A percentile compares a stretch with the other conserved stretches of the same genome.
Conservation (phyloP, 2,797 vertebrate genomes). For the Scarus forsteni region DNA sequence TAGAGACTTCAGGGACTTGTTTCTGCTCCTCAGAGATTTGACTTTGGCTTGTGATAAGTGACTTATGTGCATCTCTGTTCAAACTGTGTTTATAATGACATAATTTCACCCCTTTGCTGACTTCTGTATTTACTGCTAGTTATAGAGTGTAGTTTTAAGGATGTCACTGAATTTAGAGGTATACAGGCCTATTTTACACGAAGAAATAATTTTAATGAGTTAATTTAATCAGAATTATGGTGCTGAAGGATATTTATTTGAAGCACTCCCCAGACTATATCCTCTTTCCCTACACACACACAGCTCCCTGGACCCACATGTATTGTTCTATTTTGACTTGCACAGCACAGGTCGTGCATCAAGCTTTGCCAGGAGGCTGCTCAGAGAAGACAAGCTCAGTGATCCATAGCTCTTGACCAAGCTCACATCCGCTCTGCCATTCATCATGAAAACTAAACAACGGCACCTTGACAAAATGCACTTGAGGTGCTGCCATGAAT, state of each 20-base stretch:
- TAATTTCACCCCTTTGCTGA: no score
- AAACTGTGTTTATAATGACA: no score
- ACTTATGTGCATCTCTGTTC: no score
- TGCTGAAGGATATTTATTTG: background rate
- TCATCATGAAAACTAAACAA: conserved; percentile 54
- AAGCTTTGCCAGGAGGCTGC: conserved; percentile 45
- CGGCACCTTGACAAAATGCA: conserved; percentile 44
- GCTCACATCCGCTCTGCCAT: conserved; percentile 42
- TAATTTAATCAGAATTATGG: conserved; percentile 8
- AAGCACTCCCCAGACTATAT: conserved; percentile 2
- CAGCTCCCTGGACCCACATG: background rate
- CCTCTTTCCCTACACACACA: background rate
- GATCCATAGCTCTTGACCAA: conserved; percentile 62
- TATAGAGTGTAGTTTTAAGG: no score
- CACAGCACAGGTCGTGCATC: conserved; percentile 48
- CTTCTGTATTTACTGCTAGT: no score
- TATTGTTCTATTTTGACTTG: conserved; percentile 44
- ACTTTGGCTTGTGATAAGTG: no score
- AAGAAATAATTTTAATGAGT: background rate
- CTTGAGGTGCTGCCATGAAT: conserved; percentile 36
- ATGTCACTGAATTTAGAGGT: no score
- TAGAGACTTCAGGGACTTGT: no score
- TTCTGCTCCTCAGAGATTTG: no score
- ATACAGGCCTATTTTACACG: no score
- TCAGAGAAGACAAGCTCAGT: conserved; percentile 47